Base-by-base conservation (phyloP, 2,888 invertebrate genomes). In the Nymphalis polychloros region DNA sequence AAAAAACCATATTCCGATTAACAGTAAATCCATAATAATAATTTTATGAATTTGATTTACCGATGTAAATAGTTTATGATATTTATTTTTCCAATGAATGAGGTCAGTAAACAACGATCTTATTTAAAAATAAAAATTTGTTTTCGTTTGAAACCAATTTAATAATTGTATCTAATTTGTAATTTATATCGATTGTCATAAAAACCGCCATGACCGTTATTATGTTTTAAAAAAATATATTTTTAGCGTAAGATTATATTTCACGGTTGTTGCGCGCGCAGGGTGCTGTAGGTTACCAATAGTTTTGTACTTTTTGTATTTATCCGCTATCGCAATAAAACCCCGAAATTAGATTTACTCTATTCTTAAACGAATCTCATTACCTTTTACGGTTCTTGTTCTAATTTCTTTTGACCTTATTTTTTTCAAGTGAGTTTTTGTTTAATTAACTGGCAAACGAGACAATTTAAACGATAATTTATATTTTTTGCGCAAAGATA, bases 281-380 rank as follows among this genome's bases (percentile, higher is more conserved):
- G 62, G 70, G 62, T 63, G 55, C 68, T 52, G 31, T 63, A 17
- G 31, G 47, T 64, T 31, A 20, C 46, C 48, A 61, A 59, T 31
- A 55, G 17, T 63, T 47, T 8, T 48, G 31, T 57, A 64, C 13
- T 71, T 83, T 77, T 79, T 71, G 72, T 78, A 83, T 35, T 59
- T 66, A 55, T 53, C 59, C 61, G 64, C 57, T 76, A 78, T 77
- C 73, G 78, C 76, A 82, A 81, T 70, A 71, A 64, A 52, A 72
- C 72, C 75, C 67, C 62, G 61, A 78, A 84, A 80, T 82, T 78
- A 79, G 75, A 77, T 76, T 79, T 81, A 79, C 80, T 82, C 79
- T 81, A 79, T 79, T 81, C 79, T 81, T 77, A 82, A 82, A 77
- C 77, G 77, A 78, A 81, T 80, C 77, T 79, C 80, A 79, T 82